A percentile compares a stretch with the other conserved stretches of the same genome.
phyloP scores from a whole-genome alignment of 2,797 vertebrate species.

The Vespertilio murinus region DNA sequence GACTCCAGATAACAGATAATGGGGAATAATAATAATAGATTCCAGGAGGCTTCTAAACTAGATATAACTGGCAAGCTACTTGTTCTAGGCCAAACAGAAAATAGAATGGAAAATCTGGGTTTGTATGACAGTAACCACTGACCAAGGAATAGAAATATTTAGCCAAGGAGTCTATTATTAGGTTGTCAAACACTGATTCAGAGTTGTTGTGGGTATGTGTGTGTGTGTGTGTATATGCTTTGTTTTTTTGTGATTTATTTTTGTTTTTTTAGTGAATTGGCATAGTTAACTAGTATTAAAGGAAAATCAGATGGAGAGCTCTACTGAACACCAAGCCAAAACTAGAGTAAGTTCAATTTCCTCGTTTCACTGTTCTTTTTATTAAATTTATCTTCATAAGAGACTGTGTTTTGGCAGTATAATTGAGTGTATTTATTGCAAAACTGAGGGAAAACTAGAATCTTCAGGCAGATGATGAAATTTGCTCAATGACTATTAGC shows the following conservation, averaged over 20 bases:
- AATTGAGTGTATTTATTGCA: not conserved
- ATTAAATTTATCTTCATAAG: constrained; percentile 35
- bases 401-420: constrained; percentile 23
- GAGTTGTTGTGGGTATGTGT: not conserved
- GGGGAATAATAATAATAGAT: not conserved
- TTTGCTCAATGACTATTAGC: not conserved
- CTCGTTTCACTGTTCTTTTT: constrained; percentile 14
- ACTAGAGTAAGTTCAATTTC: constrained; percentile 8
- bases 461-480: constrained; percentile 18
- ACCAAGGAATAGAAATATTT: constrained; percentile 3
- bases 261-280: not conserved
- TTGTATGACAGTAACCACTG: not conserved
- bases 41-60: constrained; percentile 39
- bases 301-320: not conserved
- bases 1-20: not conserved
- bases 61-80: not conserved
- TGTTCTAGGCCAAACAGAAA: constrained; percentile 46
- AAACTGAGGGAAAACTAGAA: constrained; percentile 19
- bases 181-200: not conserved
- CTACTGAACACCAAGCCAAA: constrained; percentile 7
- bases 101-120: constrained; percentile 8
- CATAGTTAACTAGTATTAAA: not conserved
- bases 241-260: too few species aligned
- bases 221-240: too few species aligned
- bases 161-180: not conserved